Base-by-base conservation (phyloP, 2,113 vertebrate genomes). In the Sprattus sprattus region DNA sequence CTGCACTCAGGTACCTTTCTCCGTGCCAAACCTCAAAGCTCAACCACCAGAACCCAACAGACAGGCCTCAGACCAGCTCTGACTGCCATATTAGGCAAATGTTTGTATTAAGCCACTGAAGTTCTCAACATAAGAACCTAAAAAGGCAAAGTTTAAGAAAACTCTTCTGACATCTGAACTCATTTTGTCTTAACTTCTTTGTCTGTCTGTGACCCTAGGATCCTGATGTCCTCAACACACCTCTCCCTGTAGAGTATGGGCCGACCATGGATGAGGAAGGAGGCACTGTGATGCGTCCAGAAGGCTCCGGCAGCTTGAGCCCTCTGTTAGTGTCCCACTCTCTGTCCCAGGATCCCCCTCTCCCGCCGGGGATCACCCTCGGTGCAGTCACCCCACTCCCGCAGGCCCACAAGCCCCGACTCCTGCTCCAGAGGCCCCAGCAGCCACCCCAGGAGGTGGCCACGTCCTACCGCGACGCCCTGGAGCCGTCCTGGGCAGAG, bases 171-270 rank as follows among this genome's bases (percentile, higher is more conserved):
- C 47, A 15, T 52, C 8, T 52, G 50, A 11, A 49, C 47, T 49
- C 47, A 49, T 49, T 49, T 64, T 5, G 3, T n/a, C 10, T 45
- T 57, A 45, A 7, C 11, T 67, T 67, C n/a, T 57, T 22, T 57
- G 6, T 39, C 32, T 81, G 9, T 85, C 10, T 81, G 82, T 60
- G 82, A 45, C 13, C 90, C 86, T 86, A 98, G 97, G 97, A 98
- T 85, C 96, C 97, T 10, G 96, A 97, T 91, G 97, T 99, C 88
- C 96, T 97, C 87, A 97, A 97, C 89, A 97, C 96, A 0, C 95
- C 95, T 39, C 91, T 99, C n/a, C 96, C 96, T 10, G 81, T 97
- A 84, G 97, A 97, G 87, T 95, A 95, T 4, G 85, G 92, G 10
- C 96, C 96, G 0, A 47, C 90, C 10, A 83, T 94, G 28, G 97